These are phyloP conservation scores for Rostrhamus sociabilis DNA, from an alignment of 2,797 vertebrate species.

Conservation along the genomic window DNA sequence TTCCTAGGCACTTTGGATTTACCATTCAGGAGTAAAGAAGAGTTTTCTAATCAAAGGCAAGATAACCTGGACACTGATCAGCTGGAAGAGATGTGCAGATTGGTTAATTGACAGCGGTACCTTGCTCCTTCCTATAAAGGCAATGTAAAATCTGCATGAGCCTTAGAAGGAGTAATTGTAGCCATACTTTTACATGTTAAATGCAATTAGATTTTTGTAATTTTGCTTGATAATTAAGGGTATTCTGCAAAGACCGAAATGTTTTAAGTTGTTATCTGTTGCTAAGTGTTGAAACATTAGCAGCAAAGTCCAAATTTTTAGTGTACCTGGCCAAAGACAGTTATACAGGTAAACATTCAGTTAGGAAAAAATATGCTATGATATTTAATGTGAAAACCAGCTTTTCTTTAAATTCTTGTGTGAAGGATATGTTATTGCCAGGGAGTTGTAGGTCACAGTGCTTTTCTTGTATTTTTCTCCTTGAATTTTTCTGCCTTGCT, in stretches of 20 bases:
- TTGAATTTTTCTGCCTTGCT: background rate
- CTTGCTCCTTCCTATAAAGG: background rate
- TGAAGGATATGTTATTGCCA: background rate
- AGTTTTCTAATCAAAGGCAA: background rate
- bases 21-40: background rate
- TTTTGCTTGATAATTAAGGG: background rate
- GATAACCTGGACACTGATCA: background rate
- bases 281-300: background rate
- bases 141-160: background rate
- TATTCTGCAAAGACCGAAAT: background rate
- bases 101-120: background rate
- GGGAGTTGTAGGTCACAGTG: background rate
- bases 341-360: background rate
- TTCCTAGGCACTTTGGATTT: background rate
- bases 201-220: background rate
- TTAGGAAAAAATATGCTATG: background rate
- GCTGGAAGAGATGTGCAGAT: background rate
- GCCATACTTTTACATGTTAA: background rate
- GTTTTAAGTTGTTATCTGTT: background rate
- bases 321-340: background rate
- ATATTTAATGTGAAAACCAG: background rate
- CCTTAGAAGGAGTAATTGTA: background rate
- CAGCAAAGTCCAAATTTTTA: background rate
- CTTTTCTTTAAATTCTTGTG: background rate
- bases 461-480: background rate